phyloP scores from a whole-genome alignment of 2,888 invertebrate genomes.

The Apodemia duryi region DNA sequence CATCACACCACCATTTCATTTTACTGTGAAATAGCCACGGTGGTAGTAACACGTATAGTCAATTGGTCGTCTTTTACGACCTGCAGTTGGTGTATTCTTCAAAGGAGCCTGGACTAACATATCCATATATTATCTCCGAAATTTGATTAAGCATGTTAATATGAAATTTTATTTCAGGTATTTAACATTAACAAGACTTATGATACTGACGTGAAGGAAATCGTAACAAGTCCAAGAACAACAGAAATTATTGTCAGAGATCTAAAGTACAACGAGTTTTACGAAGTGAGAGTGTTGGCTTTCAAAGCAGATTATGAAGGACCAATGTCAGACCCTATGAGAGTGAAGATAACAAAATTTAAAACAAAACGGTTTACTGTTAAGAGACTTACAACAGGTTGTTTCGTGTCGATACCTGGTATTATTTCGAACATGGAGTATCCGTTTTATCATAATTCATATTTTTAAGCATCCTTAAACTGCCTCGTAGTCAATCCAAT shows the following conservation, averaged over 20 bases:
- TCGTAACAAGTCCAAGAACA: not conserved
- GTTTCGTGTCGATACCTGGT: slow-evolving; percentile 1
- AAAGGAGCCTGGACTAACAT: too few species aligned
- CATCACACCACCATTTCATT: too few species aligned
- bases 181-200: not conserved
- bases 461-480: not conserved
- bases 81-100: too few species aligned
- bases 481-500: too few species aligned
- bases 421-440: not conserved
- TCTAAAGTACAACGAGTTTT: slow-evolving; percentile 17
- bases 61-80: too few species aligned
- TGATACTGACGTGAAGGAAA: not conserved
- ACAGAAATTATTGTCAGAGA: not conserved
- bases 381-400: not conserved
- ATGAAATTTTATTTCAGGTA: not conserved
- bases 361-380: not conserved
- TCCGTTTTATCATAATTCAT: not conserved
- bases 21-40: too few species aligned
- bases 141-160: too few species aligned
- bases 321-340: slow-evolving; percentile 20
- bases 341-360: slow-evolving; percentile 16
- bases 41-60: too few species aligned
- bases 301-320: slow-evolving; percentile 16
- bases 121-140: too few species aligned
- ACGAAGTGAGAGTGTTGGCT: slow-evolving; percentile 21